Percentiles rank a stretch among this genome's conserved stretches.
Evolutionary conservation across 2,113 vertebrate genomes (phyloP).

Genomic region (Noturus placidus): DNA sequence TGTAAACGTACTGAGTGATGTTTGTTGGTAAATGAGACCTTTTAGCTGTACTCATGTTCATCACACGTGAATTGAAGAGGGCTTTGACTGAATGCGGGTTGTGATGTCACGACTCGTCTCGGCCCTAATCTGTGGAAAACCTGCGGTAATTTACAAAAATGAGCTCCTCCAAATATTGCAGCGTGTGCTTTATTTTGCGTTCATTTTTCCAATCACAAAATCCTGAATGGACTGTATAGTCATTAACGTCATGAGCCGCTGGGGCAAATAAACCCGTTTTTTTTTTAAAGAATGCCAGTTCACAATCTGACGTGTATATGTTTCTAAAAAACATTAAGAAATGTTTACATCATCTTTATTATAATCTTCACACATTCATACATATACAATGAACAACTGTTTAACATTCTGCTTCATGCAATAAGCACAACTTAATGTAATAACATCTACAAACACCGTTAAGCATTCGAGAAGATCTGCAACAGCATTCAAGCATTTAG

Average conservation of each 20-base stretch:
- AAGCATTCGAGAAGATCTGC: neutral
- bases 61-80: no score
- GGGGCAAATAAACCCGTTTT: neutral
- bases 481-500: neutral
- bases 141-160: no score
- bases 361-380: neutral
- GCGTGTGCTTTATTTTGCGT: no score
- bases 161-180: no score
- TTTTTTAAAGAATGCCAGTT: neutral
- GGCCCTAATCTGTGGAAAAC: no score
- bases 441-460: neutral
- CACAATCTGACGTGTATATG: neutral
- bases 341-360: neutral
- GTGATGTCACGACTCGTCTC: no score
- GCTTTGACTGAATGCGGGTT: no score
- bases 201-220: no score
- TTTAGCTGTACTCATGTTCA: no score
- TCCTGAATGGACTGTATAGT: neutral
- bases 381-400: neutral
- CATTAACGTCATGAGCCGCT: neutral
- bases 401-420: neutral
- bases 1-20: no score
- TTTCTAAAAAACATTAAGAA: neutral
- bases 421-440: neutral
- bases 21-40: no score